A percentile compares a stretch with the other conserved stretches of the same genome.
Conservation (phyloP, 2,888 invertebrate species). For the Reticulitermes lucifugus region DNA sequence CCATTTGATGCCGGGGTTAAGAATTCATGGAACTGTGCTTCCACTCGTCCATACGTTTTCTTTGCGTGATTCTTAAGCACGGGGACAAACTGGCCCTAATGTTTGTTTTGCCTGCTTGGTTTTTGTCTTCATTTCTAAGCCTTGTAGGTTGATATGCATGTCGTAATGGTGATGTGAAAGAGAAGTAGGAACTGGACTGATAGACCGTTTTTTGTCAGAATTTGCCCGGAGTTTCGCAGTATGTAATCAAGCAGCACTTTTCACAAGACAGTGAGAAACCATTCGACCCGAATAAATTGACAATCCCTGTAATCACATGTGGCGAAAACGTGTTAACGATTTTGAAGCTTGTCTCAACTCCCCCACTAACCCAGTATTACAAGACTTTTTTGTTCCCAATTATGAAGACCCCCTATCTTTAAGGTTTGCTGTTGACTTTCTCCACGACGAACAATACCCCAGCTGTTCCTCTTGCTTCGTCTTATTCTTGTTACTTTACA, state of each 20-base stretch:
- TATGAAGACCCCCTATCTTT: constrained; percentile 11
- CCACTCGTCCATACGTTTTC: too few relatives aligned
- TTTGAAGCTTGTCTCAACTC: background rate
- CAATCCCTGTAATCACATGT: constrained; percentile 1
- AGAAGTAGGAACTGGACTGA: background rate
- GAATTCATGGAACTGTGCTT: too few relatives aligned
- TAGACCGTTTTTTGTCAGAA: background rate
- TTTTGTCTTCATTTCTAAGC: too few relatives aligned
- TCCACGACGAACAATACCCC: constrained; percentile 18
- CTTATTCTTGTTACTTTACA: background rate
- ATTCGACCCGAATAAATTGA: constrained; percentile 22
- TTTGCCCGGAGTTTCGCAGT: background rate
- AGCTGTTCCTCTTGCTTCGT: background rate
- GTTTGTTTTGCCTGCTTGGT: too few relatives aligned
- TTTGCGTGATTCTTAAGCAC: too few relatives aligned
- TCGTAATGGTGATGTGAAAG: background rate
- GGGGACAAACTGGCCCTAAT: too few relatives aligned
- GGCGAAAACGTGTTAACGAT: constrained; percentile 23
- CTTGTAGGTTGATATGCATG: background rate
- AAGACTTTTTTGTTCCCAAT: constrained; percentile 5
- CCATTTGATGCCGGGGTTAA: too few relatives aligned
- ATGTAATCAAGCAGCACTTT: background rate
- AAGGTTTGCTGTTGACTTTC: background rate
- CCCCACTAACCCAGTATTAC: constrained; percentile 29
- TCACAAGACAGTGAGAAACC: background rate